Evolutionary conservation across 1,140 invertebrate species (phyloP), one percentile per base, ranked within the genome.

Genomic region (Brachionus rotundiformis): DNA sequence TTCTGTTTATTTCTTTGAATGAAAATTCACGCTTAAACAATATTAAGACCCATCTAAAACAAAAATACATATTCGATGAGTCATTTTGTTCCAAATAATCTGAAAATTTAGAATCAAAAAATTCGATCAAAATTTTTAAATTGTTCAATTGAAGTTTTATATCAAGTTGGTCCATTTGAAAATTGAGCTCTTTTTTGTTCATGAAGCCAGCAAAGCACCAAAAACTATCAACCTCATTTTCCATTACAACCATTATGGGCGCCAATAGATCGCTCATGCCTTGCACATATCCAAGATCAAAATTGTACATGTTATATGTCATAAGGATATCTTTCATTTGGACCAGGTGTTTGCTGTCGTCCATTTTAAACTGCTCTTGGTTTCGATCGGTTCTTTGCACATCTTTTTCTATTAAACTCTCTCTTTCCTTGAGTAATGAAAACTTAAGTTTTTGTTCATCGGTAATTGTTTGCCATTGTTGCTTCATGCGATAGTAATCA

Each of bases 231-330:
- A 94, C 87, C 90, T 98, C 96, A 87, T 94, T 93, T 81, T 94
- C 91, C 90, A 96, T 91, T 11, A 82, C 11, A 7, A 98, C 90
- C 85, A 93, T 92, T 83, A 99, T 92, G 1, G 96, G 96, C 16
- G 95, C 94, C 36, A 98, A 88, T 59, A 99, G 90, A 89, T 99
- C 97, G 85, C 94, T 96, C 97, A 99, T 99, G 16, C 97, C 90
- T 84, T 91, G 90, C 4, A 91, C 90, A 86, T 91, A 91, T n/a
- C 90, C 90, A 82, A 99, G 89, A 89, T 99, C 96, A 89, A 99
- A 99, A 89, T 99, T 98, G 86, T 98, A 98, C 96, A 99, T 98
- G n/a, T 95, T 93, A 87, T 98, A 99, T 0, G 96, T 98, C 94
- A 98, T 96, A 1, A 99, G 89, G 85, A 99, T 94, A 85, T 98